A percentile compares a stretch with the other conserved stretches of the same genome.
Evolutionary conservation across 2,888 invertebrate genomes (phyloP).

Genomic region (Raillietiella orientalis): DNA sequence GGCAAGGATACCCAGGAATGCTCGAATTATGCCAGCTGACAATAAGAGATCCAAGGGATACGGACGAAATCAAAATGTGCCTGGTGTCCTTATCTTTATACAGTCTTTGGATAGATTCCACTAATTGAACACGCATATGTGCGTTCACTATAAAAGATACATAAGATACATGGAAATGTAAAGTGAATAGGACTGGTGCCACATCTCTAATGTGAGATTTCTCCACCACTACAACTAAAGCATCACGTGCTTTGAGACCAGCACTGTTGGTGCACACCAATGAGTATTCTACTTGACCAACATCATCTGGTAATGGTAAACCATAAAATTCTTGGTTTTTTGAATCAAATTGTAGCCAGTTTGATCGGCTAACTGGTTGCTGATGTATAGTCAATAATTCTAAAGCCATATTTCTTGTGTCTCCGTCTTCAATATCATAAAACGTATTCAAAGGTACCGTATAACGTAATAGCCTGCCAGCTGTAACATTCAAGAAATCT

Average conservation of each 20-base stretch:
- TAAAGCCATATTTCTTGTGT: constrained; percentile 32
- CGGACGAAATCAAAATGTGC: constrained; percentile 29
- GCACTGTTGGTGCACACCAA: constrained; percentile 42
- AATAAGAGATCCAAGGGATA: constrained; percentile 14
- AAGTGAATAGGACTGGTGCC: no score
- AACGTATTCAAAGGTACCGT: constrained; percentile 60
- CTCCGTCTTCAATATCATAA: constrained; percentile 56
- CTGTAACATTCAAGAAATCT: constrained; percentile 44
- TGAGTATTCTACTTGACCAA: constrained; percentile 39
- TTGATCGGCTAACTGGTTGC: constrained; percentile 24
- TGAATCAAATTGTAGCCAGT: constrained; percentile 65
- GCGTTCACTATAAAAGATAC: no score
- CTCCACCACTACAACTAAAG: constrained; percentile 37
- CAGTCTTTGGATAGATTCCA: constrained; percentile 38
- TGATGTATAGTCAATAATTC: constrained; percentile 32
- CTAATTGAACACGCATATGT: constrained; percentile 35
- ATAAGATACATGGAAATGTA: no score
- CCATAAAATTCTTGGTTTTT: constrained; percentile 69
- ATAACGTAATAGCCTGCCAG: constrained; percentile 43
- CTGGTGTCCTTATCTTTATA: constrained; percentile 39
- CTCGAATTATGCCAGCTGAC: constrained; percentile 31
- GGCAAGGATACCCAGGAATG: constrained; percentile 34
- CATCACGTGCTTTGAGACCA: constrained; percentile 40
- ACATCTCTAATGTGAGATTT: no score
- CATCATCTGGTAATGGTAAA: constrained; percentile 34